phyloP scores from a whole-genome alignment of 2,888 invertebrate species.

The Sialis fuliginosa region DNA sequence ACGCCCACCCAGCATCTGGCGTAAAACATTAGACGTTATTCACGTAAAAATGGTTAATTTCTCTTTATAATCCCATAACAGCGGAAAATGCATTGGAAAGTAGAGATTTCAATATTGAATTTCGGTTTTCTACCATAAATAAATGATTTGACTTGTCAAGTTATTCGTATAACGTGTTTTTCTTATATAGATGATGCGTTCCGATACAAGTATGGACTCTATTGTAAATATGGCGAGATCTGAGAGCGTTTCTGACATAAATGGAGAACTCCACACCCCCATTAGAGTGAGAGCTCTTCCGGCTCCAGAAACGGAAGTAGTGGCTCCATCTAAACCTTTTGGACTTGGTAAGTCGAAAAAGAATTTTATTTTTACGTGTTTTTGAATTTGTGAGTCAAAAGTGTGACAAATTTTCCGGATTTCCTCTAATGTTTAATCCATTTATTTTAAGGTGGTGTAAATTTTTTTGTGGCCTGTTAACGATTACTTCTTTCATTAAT shows the following conservation, averaged over 20 bases:
- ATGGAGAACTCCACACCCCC: conserved; percentile 35
- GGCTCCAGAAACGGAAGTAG: conserved; percentile 27
- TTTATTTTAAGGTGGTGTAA: too few relatives aligned
- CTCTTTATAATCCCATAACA: neutral
- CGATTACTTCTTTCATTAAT: too few relatives aligned
- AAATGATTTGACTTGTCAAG: too few relatives aligned
- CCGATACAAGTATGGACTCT: conserved; percentile 66
- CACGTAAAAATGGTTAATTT: too few relatives aligned
- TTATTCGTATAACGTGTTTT: neutral
- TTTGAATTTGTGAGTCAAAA: too few relatives aligned
- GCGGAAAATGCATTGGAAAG: neutral
- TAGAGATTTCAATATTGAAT: neutral
- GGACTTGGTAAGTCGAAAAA: conserved; percentile 52
- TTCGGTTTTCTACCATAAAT: too few relatives aligned
- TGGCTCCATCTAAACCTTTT: conserved; percentile 56
- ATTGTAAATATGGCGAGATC: conserved; percentile 56
- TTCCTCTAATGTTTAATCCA: too few relatives aligned
- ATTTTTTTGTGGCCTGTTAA: too few relatives aligned
- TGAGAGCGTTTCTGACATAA: conserved; percentile 70
- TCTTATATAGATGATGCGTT: conserved; percentile 50
- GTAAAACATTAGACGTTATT: too few relatives aligned
- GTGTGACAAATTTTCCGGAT: too few relatives aligned
- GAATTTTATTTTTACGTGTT: too few relatives aligned
- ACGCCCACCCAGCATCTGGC: too few relatives aligned
- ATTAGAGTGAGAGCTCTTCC: conserved; percentile 3